These are phyloP conservation scores for Myrmecobius fasciatus DNA, from an alignment of 2,113 vertebrate genomes.

Conservation along the genomic window DNA sequence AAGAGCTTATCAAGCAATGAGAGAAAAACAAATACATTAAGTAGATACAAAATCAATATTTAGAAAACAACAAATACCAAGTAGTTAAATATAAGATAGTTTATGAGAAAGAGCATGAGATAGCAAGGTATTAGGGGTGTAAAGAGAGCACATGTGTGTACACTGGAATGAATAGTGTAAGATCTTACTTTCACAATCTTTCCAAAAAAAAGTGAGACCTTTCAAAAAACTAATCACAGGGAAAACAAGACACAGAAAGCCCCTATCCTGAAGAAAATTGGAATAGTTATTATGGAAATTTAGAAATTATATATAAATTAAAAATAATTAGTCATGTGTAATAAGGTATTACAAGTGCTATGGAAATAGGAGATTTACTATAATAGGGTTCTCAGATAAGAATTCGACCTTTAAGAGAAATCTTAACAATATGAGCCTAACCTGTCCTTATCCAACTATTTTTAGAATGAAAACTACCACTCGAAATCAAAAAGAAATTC, in stretches of 20 bases:
- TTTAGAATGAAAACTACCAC: background rate
- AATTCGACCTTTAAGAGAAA: conserved; percentile 25
- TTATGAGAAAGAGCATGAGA: background rate
- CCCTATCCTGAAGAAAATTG: background rate
- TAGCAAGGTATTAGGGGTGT: too few species aligned
- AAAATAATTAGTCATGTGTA: background rate
- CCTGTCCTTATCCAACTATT: background rate
- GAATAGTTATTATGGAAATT: background rate
- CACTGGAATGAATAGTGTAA: background rate
- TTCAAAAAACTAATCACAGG: background rate
- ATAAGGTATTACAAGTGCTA: background rate
- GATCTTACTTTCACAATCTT: background rate
- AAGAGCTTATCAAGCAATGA: background rate
- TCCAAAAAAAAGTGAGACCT: background rate
- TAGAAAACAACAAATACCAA: background rate
- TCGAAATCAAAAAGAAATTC: background rate
- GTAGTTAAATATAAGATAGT: background rate
- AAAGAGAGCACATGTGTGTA: background rate
- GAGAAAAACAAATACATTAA: background rate
- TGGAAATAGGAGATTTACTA: background rate
- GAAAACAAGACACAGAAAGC: background rate
- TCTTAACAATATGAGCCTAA: background rate
- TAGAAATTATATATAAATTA: background rate
- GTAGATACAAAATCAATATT: background rate
- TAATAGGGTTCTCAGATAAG: conserved; percentile 6